Evolutionary conservation across 2,113 vertebrate species (phyloP).

Genomic region (Ifrita kowaldi): DNA sequence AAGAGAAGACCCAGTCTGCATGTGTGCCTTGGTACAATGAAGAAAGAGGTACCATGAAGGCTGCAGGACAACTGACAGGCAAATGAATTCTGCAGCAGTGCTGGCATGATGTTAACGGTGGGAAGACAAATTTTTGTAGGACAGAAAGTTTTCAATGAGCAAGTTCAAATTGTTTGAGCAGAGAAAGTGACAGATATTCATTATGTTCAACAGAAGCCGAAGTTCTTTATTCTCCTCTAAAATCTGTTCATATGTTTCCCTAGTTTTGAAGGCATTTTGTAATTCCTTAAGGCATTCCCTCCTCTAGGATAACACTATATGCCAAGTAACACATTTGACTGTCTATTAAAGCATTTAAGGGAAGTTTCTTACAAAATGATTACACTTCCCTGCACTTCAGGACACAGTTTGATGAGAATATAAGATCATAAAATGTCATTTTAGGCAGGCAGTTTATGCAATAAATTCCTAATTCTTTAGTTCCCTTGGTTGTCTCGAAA

Average conservation of each 20-base stretch:
- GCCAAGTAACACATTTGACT: neutral
- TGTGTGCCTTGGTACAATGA: neutral
- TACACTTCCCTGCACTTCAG: neutral
- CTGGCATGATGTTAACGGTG: neutral
- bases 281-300: neutral
- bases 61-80: neutral
- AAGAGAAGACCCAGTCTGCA: neutral
- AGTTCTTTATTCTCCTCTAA: neutral
- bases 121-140: neutral
- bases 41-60: neutral
- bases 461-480: neutral
- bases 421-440: neutral
- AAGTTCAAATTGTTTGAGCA: neutral
- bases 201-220: neutral
- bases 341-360: neutral
- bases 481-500: neutral
- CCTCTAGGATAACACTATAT: neutral
- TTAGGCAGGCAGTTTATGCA: neutral
- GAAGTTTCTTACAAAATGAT: neutral
- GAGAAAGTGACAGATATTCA: neutral
- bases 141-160: neutral
- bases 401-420: neutral
- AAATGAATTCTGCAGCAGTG: neutral
- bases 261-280: neutral
- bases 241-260: neutral